Evolutionary conservation across 2,888 invertebrate genomes (phyloP).

Genomic region (Chaetoderma sp.): DNA sequence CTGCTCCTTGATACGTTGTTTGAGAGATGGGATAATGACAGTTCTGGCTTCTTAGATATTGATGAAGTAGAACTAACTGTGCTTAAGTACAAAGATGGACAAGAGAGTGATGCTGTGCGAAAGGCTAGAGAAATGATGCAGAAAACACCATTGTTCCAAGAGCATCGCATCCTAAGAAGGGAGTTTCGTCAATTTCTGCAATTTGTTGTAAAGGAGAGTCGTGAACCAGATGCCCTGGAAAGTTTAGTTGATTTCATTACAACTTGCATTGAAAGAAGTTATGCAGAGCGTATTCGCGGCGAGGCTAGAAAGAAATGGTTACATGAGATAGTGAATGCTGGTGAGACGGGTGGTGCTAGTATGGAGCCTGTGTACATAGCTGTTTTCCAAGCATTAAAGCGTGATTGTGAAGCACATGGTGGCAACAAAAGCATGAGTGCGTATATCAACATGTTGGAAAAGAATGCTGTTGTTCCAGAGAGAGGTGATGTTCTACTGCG

Average conservation of each 20-base stretch:
- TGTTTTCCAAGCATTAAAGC: slow-evolving; percentile 62
- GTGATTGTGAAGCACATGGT: slow-evolving; percentile 69
- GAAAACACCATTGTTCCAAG: slow-evolving; percentile 54
- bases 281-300: slow-evolving; percentile 65
- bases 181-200: slow-evolving; percentile 65
- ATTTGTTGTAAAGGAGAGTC: slow-evolving; percentile 52
- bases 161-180: slow-evolving; percentile 60
- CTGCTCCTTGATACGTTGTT: slow-evolving; percentile 63
- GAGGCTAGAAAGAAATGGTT: slow-evolving; percentile 69
- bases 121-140: slow-evolving; percentile 53
- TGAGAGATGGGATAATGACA: slow-evolving; percentile 70
- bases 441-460: slow-evolving; percentile 65
- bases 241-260: slow-evolving; percentile 65
- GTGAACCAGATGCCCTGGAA: slow-evolving; percentile 63
- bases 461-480: slow-evolving; percentile 47
- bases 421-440: slow-evolving; percentile 63
- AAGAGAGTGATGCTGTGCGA: slow-evolving; percentile 58
- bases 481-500: slow-evolving; percentile 60
- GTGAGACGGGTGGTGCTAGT: slow-evolving; percentile 61
- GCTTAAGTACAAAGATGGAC: slow-evolving; percentile 67
- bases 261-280: slow-evolving; percentile 65
- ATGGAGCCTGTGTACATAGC: slow-evolving; percentile 67
- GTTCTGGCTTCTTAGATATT: slow-evolving; percentile 64
- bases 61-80: slow-evolving; percentile 63
- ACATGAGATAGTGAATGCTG: slow-evolving; percentile 62